Conservation (phyloP, 2,113 vertebrate species). For the Forbesichthys papilliferus region DNA sequence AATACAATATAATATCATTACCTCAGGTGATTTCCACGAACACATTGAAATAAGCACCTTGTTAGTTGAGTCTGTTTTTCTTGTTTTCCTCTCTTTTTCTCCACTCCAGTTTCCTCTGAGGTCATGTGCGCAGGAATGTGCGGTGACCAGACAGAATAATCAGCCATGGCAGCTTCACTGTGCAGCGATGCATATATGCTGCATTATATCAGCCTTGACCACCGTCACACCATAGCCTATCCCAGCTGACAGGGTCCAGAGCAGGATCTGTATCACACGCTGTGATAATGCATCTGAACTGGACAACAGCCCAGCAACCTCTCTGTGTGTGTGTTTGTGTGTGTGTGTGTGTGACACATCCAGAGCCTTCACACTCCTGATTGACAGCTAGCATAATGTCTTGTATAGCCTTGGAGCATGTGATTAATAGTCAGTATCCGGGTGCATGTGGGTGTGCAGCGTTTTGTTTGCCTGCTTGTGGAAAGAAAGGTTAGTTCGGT, state of each 20-base stretch:
- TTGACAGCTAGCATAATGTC: conserved; percentile 49
- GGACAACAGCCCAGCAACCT: not conserved
- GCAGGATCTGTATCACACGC: conserved; percentile 8
- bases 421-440: conserved; percentile 25
- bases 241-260: conserved; percentile 26
- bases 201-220: conserved; percentile 29
- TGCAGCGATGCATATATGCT: conserved; percentile 37
- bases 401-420: conserved; percentile 24
- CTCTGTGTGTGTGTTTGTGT: no score
- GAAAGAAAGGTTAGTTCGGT: no score
- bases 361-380: conserved; percentile 36
- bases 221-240: conserved; percentile 20
- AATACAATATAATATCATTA: no score
- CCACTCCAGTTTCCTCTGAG: conserved; percentile 22
- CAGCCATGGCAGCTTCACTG: conserved; percentile 49
- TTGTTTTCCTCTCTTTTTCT: conserved; percentile 13
- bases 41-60: not conserved
- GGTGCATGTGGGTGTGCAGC: conserved; percentile 24
- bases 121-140: conserved; percentile 52
- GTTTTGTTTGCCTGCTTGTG: no score
- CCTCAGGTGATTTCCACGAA: no score
- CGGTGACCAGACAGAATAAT: conserved; percentile 58
- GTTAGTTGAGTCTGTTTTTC: not conserved
- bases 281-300: conserved; percentile 28
- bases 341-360: not conserved